A percentile compares a stretch with the other conserved stretches of the same genome.
phyloP scores from a whole-genome alignment of 1,140 invertebrate species.

The Drosophila rufa region DNA sequence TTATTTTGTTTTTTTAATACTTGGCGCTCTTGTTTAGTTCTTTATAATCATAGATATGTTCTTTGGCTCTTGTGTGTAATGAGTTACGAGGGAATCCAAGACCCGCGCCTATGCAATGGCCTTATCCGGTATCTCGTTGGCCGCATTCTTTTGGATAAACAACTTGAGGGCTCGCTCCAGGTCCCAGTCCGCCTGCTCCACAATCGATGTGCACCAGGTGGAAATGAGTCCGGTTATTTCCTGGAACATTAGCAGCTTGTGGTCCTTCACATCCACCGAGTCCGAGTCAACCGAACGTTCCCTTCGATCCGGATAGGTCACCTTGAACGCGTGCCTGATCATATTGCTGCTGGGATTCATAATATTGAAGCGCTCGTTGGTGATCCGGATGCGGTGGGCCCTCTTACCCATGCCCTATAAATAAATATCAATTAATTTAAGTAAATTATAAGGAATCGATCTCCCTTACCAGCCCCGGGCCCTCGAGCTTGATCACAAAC shows the following conservation, averaged over 20 bases:
- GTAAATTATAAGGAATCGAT: background rate
- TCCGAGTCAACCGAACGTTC: conserved; percentile 31
- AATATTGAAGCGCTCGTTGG: conserved; percentile 66
- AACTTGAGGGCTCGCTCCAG: conserved; percentile 48
- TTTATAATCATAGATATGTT: background rate
- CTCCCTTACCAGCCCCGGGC: conserved; percentile 28
- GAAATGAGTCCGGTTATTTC: conserved; percentile 66
- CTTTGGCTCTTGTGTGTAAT: background rate
- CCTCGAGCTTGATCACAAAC: conserved; percentile 56
- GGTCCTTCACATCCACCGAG: conserved; percentile 49
- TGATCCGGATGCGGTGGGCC: conserved; percentile 51
- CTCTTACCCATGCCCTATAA: conserved; percentile 51
- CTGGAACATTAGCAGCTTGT: conserved; percentile 68
- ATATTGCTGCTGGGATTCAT: conserved; percentile 58
- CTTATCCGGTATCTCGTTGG: conserved; percentile 42
- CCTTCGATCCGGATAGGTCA: conserved; percentile 1
- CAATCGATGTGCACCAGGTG: conserved; percentile 72
- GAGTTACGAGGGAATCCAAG: background rate
- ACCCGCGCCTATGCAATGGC: conserved; percentile 39
- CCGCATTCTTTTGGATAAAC: conserved; percentile 40
- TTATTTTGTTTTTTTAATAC: too few species aligned
- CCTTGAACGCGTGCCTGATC: conserved; percentile 59
- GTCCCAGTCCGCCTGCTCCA: conserved; percentile 70
- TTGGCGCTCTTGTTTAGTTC: background rate
- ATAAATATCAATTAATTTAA: background rate